Base-by-base conservation (phyloP, 1,140 invertebrate genomes). In the Wasmannia auropunctata region DNA sequence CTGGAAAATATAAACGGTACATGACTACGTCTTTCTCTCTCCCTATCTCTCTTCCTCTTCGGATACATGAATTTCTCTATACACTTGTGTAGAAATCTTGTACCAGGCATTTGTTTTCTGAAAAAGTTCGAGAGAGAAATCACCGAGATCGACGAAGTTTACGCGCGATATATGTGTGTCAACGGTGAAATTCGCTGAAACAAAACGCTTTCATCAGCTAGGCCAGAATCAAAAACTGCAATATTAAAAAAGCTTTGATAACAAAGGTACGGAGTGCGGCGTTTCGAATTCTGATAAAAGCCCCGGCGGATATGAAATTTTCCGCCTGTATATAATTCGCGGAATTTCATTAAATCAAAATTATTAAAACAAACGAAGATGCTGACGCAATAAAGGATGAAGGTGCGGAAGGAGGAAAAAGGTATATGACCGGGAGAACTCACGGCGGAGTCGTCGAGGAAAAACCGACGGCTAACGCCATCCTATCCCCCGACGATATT, bases 271-370 rank as follows among this genome's bases (percentile, higher is more conserved):
- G 16, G 31, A 31, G 25, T 19, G 10, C 8, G n/a, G 16, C 31
- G 3, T 80, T 37, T 37, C 22, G 31, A 80, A 69, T 69, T 69
- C 34, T 51, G 31, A 80, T 37, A 58, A 58, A 51, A 37, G 28
- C 8, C 25, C 19, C 14, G 10, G 5, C 14, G 43, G 46, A 46
- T 60, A n/a, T 63, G 14, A 63, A 34, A 65, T 74, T 72, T 72
- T 22, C n/a, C 5, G 16, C 5, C 2, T 72, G 46, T n/a, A 22
- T 31, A 16, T 28, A 51, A 86, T 72, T n/a, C 89, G 63, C 69
- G 63, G 70, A 87, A 87, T 87, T 90, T 90, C 74, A 87, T 90
- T 90, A 90, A 70, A 72, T 10, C 14, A 54, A 58, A 67, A 80
- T 81, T 86, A 86, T 81, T 86, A 58, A 65, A 63, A 83, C 25